A percentile compares a stretch with the other conserved stretches of the same genome.
Evolutionary conservation across 2,797 vertebrate species (phyloP).

Genomic region (Lithobates sylvaticus): DNA sequence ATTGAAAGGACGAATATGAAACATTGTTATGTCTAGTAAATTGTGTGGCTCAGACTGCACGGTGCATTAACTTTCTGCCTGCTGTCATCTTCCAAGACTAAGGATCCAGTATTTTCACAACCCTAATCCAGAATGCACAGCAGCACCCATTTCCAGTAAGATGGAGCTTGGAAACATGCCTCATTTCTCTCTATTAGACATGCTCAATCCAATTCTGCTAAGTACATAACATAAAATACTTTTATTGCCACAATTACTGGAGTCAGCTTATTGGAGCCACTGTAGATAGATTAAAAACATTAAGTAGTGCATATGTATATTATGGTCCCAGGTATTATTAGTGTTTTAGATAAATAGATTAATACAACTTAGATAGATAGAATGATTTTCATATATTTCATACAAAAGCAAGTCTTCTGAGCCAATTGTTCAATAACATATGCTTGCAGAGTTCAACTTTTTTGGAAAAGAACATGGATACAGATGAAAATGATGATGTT

Average conservation of each 20-base stretch:
- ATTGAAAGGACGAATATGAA: conserved; percentile 3
- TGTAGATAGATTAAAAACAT: conserved; percentile 22
- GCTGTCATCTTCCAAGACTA: conserved; percentile 30
- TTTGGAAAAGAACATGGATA: no score
- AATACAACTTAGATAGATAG: background rate
- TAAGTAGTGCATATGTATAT: conserved; percentile 19
- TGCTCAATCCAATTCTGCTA: conserved; percentile 48
- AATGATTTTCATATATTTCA: no score
- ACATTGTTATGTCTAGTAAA: conserved; percentile 10
- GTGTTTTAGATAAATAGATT: background rate
- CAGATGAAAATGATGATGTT: no score
- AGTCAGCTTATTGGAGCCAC: conserved; percentile 23
- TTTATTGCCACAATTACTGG: conserved; percentile 49
- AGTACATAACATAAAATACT: conserved; percentile 57
- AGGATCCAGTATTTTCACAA: conserved; percentile 28
- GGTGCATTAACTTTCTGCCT: conserved; percentile 41
- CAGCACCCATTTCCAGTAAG: conserved; percentile 54
- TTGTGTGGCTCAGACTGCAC: background rate
- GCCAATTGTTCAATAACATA: no score
- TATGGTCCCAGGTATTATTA: background rate
- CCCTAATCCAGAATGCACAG: conserved; percentile 41
- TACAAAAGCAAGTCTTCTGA: no score
- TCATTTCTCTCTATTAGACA: conserved; percentile 41
- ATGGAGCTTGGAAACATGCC: conserved; percentile 39
- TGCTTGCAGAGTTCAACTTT: no score